These are phyloP conservation scores for Dermatophagoides farinae DNA, from an alignment of 1,140 invertebrate species.

Conservation along the genomic window DNA sequence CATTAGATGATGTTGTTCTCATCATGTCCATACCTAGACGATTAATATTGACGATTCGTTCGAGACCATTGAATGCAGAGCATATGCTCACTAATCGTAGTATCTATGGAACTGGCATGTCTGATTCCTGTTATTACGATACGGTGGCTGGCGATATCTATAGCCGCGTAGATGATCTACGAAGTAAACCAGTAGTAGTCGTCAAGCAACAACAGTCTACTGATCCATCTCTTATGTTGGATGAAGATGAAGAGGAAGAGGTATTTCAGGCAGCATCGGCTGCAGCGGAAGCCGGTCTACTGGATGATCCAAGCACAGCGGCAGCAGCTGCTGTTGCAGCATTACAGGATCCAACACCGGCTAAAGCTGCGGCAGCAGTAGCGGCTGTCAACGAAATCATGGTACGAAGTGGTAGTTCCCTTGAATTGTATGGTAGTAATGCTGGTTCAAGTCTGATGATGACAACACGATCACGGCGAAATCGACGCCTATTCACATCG, in stretches of 20 bases:
- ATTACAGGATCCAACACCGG: neutral
- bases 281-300: neutral
- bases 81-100: neutral
- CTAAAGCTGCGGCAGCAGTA: neutral
- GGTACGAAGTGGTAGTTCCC: no score
- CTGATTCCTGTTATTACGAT: neutral
- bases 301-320: neutral
- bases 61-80: neutral
- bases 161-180: neutral
- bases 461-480: no score
- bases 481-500: neutral
- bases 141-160: conserved; percentile 1
- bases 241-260: neutral
- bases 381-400: neutral
- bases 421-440: no score
- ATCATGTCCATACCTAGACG: conserved; percentile 95
- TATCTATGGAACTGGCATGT: neutral
- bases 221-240: neutral
- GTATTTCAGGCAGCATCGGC: neutral
- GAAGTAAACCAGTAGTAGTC: neutral
- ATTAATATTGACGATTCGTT: conserved; percentile 49
- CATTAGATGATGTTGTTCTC: conserved; percentile 92
- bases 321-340: neutral
- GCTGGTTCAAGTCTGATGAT: no score
- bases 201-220: neutral